These are phyloP conservation scores for Chrysotoxum bicinctum DNA, from an alignment of 2,888 invertebrate genomes.

Conservation along the genomic window DNA sequence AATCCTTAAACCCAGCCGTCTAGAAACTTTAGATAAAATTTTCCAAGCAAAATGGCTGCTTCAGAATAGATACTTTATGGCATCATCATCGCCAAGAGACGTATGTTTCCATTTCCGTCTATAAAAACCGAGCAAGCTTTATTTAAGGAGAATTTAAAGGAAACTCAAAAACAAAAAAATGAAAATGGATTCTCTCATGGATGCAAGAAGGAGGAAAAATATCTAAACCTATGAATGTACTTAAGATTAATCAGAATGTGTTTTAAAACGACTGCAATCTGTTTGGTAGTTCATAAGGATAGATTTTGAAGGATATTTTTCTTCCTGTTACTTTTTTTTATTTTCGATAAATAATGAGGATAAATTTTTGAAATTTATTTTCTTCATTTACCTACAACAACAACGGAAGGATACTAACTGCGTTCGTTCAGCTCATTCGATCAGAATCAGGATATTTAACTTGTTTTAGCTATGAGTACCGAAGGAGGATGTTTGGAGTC, in stretches of 20 bases:
- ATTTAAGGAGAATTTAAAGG: not conserved
- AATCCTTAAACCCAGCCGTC: slow-evolving; percentile 48
- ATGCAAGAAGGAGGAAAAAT: slow-evolving; percentile 4
- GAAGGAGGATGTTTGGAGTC: not conserved
- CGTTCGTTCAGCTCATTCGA: not conserved
- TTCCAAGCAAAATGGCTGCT: slow-evolving; percentile 39
- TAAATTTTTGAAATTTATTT: slow-evolving; percentile 59
- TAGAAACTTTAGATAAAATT: slow-evolving; percentile 66
- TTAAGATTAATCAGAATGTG: slow-evolving; percentile 56
- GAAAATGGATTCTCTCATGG: slow-evolving; percentile 6
- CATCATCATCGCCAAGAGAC: slow-evolving; percentile 14
- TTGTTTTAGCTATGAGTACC: not conserved
- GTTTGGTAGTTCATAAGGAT: slow-evolving; percentile 62
- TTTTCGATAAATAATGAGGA: slow-evolving; percentile 42
- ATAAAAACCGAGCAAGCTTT: not conserved
- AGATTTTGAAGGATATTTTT: slow-evolving; percentile 29
- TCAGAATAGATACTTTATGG: slow-evolving; percentile 17
- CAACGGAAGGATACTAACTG: slow-evolving; percentile 9
- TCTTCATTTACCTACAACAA: slow-evolving; percentile 46
- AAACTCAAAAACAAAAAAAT: not conserved
- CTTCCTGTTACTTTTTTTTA: not conserved
- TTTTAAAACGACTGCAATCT: slow-evolving; percentile 51
- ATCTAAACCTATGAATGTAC: not conserved
- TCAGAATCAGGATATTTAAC: not conserved
- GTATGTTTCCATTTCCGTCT: not conserved